Conservation (phyloP, 2,113 vertebrate species). For the Psettodes erumei region DNA sequence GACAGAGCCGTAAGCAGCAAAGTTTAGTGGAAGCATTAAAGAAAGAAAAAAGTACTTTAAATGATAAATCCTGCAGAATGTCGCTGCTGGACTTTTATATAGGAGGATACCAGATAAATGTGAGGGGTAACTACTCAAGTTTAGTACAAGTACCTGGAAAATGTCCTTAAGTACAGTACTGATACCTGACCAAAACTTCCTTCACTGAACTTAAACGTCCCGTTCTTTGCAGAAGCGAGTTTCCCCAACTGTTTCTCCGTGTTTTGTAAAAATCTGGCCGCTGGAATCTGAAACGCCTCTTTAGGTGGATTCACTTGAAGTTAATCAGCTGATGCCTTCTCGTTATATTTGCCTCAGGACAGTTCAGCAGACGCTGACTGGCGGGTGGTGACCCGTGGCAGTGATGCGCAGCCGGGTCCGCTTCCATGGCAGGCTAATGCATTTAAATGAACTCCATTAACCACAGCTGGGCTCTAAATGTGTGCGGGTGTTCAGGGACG, state of each 20-base stretch:
- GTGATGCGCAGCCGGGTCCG: neutral
- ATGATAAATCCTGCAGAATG: too few species aligned
- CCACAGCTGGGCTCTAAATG: too few species aligned
- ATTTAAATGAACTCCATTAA: conserved; percentile 22
- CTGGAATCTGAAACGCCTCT: neutral
- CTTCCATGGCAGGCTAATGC: conserved; percentile 1
- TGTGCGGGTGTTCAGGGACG: too few species aligned
- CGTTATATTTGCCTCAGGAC: neutral
- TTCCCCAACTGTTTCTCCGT: neutral
- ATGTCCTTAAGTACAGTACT: too few species aligned
- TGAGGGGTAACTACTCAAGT: too few species aligned
- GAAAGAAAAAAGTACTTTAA: too few species aligned
- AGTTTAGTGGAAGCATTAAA: too few species aligned
- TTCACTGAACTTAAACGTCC: neutral
- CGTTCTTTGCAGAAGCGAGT: neutral
- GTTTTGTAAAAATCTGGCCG: neutral
- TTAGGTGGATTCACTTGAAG: neutral
- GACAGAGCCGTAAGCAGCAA: too few species aligned
- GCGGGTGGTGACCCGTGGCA: neutral
- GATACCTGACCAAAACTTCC: too few species aligned
- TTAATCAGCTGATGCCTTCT: neutral
- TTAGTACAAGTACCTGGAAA: too few species aligned
- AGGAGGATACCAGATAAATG: too few species aligned
- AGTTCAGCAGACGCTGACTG: neutral
- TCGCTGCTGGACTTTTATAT: too few species aligned